phyloP scores from a whole-genome alignment of 2,888 invertebrate species.

The Abrostola tripartita region DNA sequence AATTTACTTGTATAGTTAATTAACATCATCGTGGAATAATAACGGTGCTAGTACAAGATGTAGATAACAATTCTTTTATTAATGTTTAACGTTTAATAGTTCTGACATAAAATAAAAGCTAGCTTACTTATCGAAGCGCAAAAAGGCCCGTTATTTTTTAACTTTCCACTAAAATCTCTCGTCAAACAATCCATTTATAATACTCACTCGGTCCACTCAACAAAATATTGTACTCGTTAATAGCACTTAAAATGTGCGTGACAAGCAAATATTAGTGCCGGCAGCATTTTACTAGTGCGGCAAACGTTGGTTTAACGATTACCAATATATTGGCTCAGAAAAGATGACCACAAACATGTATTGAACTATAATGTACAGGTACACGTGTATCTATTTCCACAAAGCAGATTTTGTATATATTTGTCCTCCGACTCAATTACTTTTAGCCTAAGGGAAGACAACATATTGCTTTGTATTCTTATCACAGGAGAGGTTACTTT shows the following conservation, averaged over 20 bases:
- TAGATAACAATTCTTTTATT: not conserved
- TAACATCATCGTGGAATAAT: no score
- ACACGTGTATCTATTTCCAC: no score
- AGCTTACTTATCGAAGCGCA: slow-evolving; percentile 29
- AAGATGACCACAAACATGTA: no score
- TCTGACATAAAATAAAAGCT: not conserved
- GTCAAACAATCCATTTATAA: slow-evolving; percentile 41
- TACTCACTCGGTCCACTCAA: slow-evolving; percentile 29
- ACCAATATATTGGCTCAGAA: not conserved
- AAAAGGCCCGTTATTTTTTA: slow-evolving; percentile 29
- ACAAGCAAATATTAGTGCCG: slow-evolving; percentile 28
- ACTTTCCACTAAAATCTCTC: slow-evolving; percentile 19
- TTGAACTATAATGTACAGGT: no score
- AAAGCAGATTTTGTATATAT: no score
- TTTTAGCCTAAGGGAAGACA: no score
- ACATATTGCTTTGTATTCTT: no score
- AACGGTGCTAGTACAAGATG: no score
- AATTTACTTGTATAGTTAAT: no score
- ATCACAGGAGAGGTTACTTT: no score
- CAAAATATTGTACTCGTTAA: slow-evolving; percentile 45
- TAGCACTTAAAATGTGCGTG: slow-evolving; percentile 51
- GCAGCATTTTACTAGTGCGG: not conserved
- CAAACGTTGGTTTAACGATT: not conserved
- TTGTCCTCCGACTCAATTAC: no score
- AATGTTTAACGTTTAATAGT: not conserved